A percentile compares a stretch with the other conserved stretches of the same genome.
phyloP scores from a whole-genome alignment of 1,140 invertebrate species.

The Dreissena rostriformis region DNA sequence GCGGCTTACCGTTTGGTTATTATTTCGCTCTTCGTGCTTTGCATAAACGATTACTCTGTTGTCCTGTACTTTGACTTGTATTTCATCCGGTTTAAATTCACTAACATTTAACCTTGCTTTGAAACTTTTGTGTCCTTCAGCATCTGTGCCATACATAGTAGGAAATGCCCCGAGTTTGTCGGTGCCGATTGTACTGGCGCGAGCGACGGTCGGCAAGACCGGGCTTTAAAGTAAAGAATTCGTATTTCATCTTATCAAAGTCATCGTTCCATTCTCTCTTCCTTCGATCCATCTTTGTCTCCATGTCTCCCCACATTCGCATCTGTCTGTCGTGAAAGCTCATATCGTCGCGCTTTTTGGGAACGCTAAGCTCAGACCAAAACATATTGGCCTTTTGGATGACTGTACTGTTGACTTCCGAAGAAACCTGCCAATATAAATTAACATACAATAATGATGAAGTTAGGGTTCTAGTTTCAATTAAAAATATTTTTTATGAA shows the following conservation, averaged over 20 bases:
- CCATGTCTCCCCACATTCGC: slow-evolving; percentile 77
- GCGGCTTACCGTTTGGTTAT: slow-evolving; percentile 72
- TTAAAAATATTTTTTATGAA: neutral
- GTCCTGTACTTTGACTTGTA: slow-evolving; percentile 77
- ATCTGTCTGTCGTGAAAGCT: slow-evolving; percentile 79
- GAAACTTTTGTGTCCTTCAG: slow-evolving; percentile 72
- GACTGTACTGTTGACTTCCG: slow-evolving; percentile 4
- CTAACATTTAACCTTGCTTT: slow-evolving; percentile 79
- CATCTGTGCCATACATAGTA: slow-evolving; percentile 72
- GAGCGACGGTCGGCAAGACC: slow-evolving; percentile 62
- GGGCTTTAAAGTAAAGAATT: slow-evolving; percentile 80
- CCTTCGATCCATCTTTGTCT: slow-evolving; percentile 74
- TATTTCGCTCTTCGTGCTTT: slow-evolving; percentile 73
- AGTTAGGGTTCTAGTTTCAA: neutral
- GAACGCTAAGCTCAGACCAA: slow-evolving; percentile 77
- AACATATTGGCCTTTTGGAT: slow-evolving; percentile 54
- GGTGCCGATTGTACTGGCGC: slow-evolving; percentile 54
- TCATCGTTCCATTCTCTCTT: slow-evolving; percentile 79
- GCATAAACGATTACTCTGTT: slow-evolving; percentile 76
- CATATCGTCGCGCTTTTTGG: slow-evolving; percentile 75
- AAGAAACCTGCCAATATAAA: slow-evolving; percentile 9
- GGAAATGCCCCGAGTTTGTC: slow-evolving; percentile 66
- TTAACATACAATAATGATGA: neutral
- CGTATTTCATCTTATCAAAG: slow-evolving; percentile 77
- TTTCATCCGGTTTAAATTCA: slow-evolving; percentile 79